Evolutionary conservation across 2,888 invertebrate genomes (phyloP), one percentile per base, ranked within the genome.

Genomic region (Pelosia muscerda): DNA sequence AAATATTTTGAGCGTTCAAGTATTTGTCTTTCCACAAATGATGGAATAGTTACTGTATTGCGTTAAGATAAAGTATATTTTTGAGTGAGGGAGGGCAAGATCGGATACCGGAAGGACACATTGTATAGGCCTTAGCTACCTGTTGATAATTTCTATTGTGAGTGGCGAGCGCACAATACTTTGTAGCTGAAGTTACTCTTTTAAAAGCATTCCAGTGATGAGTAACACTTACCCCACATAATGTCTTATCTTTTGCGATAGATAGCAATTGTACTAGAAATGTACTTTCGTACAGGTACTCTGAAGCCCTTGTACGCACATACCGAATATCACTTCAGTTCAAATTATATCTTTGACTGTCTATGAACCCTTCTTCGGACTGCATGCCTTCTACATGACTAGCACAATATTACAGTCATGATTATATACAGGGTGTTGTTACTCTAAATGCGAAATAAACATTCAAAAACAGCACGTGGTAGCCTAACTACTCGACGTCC

Each of bases 121-220:
- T 92, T 93, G 91, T 90, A 80, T 88, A 85, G 84, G 86, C 86
- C 86, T 90, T 89, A 84, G 89, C 92, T 94, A 94, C 94, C 94
- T 94, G 94, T 93, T 92, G 93, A 91, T 93, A 92, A 92, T 92
- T 86, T 88, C 87, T 86, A 89, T 91, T 91, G 92, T 92, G 85
- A 86, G 85, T 81, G 82, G 86, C 86, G 85, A 86, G 83, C 86
- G 86, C 86, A 90, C 90, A 92, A 91, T 92, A 85, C 84, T 77
- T 62, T 82, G 84, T 84, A 83, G 82, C 82, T 77, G 82, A 80
- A 78, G 81, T 85, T 81, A 81, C 80, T 81, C 87, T 86, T 89
- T 87, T 90, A 88, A 89, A 89, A 88, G 89, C 90, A 93, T 92
- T 93, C 92, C 88, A 81, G 72, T 73, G 86, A 88, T 89, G 87